phyloP scores from a whole-genome alignment of 1,140 invertebrate species.

The Brachionus plicatilis region DNA sequence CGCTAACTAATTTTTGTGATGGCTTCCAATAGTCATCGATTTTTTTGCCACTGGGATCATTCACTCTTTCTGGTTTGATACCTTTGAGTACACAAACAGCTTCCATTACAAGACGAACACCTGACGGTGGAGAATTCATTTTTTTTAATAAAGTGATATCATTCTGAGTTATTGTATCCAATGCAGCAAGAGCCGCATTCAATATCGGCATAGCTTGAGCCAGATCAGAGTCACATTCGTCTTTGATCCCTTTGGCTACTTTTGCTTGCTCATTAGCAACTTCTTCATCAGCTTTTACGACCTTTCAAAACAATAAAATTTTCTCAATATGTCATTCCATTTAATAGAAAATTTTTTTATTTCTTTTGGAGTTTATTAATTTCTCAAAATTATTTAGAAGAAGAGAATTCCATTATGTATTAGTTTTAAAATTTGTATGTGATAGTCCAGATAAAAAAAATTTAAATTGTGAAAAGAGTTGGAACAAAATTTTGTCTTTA shows the following conservation, averaged over 20 bases:
- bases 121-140: conserved; percentile 54
- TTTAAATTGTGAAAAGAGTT: too few relatives aligned
- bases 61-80: conserved; percentile 54
- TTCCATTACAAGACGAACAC: conserved; percentile 55
- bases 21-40: conserved; percentile 57
- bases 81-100: conserved; percentile 55
- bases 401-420: too few relatives aligned
- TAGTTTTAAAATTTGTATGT: too few relatives aligned
- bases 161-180: conserved; percentile 54
- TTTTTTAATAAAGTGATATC: conserved; percentile 56
- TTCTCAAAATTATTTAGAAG: too few relatives aligned
- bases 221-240: conserved; percentile 56
- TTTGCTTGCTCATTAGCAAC: conserved; percentile 56
- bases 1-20: conserved; percentile 54
- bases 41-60: conserved; percentile 56
- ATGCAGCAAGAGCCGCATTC: conserved; percentile 53
- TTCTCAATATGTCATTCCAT: background rate
- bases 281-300: conserved; percentile 56
- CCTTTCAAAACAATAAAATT: conserved; percentile 42
- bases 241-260: conserved; percentile 54
- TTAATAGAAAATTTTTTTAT: background rate
- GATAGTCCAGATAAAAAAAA: too few relatives aligned
- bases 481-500: too few relatives aligned
- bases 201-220: conserved; percentile 54
- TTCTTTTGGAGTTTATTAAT: too few relatives aligned